Base-by-base conservation (phyloP, 2,797 vertebrate genomes). In the Hydrophis major region DNA sequence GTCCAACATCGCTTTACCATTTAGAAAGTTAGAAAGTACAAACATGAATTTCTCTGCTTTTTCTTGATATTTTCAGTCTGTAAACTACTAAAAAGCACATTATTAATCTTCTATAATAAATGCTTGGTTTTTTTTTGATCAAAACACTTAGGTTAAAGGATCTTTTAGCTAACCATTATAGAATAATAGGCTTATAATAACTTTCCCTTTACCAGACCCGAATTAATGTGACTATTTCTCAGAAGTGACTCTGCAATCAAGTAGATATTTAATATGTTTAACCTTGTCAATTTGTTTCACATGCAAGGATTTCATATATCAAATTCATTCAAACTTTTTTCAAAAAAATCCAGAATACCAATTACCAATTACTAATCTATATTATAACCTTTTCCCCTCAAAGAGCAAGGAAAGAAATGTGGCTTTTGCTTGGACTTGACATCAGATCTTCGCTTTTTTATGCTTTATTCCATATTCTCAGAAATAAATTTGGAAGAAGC, bases 291-390 rank as follows among this genome's bases (percentile, higher is more conserved):
- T 87, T 50, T 6, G 7, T 4, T 88, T 7, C 22, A 32, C 18
- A 25, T 42, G 27, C 22, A 63, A 22, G 53, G 18, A 88, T 11
- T 27, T n/a, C 37, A 37, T 32, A 18, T 6, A 89, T 32, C 2
- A 86, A 86, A 83, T 90, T 28, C 32, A 37, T 93, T 90, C 87
- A 92, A 86, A 61, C 25, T 18, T 60, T 22, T 12, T 27, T n/a
- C 3, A 69, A 57, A 55, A 42, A 42, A 89, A 94, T 89, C 91
- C 25, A 89, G 32, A 87, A 86, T 53, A 53, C 56, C 86, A 25
- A 60, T 86, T 93, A 28, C 86, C n/a, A 53, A 50, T 92, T 87
- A 92, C 50, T 50, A 89, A 83, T 91, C 55, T 74, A 92, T 37
- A 90, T 88, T 89, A 59, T 91, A 89, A 92, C 89, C 37, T 83